Conservation (phyloP, 2,888 invertebrate genomes). For the Leucozona laternaria region DNA sequence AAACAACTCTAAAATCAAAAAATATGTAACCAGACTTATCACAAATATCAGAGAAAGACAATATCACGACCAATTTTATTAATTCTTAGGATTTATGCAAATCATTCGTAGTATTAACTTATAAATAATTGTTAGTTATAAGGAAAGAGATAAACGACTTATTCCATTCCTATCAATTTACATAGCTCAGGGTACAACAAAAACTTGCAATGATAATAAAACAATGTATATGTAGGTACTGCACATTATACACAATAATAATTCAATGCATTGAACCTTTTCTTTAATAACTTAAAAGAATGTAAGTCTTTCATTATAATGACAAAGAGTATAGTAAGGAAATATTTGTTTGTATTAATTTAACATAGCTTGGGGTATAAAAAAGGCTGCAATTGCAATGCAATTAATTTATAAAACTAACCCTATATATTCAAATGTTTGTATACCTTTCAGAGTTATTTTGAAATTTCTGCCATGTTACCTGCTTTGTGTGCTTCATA, state of each 20-base stretch:
- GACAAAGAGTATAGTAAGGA: not conserved
- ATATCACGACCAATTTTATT: not conserved
- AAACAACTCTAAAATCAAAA: not conserved
- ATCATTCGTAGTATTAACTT: not conserved
- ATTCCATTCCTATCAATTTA: not conserved
- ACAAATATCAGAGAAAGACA: not conserved
- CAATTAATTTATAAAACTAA: not conserved
- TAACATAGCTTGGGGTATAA: not conserved
- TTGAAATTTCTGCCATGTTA: not conserved
- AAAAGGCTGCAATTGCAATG: not conserved
- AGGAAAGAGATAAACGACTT: not conserved
- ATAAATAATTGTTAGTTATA: slow-evolving; percentile 1
- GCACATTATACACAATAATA: not conserved
- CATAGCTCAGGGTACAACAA: not conserved
- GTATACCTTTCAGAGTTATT: not conserved
- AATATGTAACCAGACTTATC: not conserved
- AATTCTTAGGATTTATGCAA: not conserved
- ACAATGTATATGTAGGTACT: not conserved
- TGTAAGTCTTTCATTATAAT: not conserved
- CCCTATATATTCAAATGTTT: not conserved
- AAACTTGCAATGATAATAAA: not conserved
- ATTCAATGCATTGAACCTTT: not conserved
- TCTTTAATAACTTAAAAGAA: not conserved
- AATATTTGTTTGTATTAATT: not conserved
- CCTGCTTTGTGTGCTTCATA: not conserved